Conservation (phyloP, 2,113 vertebrate genomes). For the Oryzias melastigma region DNA sequence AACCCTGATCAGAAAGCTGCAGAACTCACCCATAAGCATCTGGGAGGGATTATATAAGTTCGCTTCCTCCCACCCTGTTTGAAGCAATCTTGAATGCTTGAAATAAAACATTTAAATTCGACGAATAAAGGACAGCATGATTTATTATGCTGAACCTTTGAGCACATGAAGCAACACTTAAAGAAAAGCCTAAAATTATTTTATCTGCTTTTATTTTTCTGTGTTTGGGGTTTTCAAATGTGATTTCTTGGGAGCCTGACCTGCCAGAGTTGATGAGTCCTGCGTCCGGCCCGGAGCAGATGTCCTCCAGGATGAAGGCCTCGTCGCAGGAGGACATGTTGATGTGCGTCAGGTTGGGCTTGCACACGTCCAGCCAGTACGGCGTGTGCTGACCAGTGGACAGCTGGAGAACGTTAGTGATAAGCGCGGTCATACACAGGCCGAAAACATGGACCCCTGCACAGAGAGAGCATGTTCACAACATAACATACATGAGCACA, state of each 20-base stretch:
- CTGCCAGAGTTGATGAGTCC: conserved; percentile 91
- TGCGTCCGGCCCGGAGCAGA: conserved; percentile 91
- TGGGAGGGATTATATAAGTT: too few relatives aligned
- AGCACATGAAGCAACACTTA: too few relatives aligned
- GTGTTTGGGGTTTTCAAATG: too few relatives aligned
- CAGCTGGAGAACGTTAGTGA: conserved; percentile 95
- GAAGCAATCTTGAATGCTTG: too few relatives aligned
- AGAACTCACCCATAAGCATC: too few relatives aligned
- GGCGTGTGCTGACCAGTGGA: conserved; percentile 95
- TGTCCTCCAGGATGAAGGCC: conserved; percentile 94
- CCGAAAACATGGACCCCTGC: conserved; percentile 95
- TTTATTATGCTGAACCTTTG: too few relatives aligned
- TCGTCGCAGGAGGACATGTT: conserved; percentile 91
- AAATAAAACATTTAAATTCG: too few relatives aligned
- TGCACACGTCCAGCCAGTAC: conserved; percentile 96
- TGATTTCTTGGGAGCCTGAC: conserved; percentile 65
- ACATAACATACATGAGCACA: neutral
- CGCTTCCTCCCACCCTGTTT: too few relatives aligned
- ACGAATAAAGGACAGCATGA: too few relatives aligned
- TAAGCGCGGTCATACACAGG: conserved; percentile 93
- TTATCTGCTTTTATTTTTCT: too few relatives aligned
- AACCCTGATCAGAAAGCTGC: too few relatives aligned
- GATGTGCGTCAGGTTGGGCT: conserved; percentile 93
- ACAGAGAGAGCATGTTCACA: neutral
- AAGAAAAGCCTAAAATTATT: too few relatives aligned